Conservation (phyloP, 92 coral and sea anemone species). For the Epizoanthus stellaris region DNA sequence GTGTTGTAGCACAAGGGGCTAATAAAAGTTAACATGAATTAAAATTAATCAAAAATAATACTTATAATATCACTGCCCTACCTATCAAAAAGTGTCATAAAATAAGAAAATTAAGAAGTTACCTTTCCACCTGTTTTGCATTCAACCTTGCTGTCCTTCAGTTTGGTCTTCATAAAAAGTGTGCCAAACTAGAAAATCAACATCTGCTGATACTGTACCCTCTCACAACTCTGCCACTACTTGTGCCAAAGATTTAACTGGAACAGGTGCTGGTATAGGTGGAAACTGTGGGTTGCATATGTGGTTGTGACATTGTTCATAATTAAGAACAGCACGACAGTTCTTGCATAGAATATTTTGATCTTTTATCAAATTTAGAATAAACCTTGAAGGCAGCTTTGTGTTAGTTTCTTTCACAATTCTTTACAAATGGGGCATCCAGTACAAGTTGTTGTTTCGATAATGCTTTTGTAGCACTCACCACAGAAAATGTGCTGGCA, state of each 20-base stretch:
- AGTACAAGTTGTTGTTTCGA: neutral
- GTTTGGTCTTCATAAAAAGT: neutral
- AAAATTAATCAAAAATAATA: neutral
- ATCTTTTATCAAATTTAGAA: neutral
- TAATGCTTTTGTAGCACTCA: neutral
- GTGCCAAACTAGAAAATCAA: neutral
- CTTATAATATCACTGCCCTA: too few species aligned
- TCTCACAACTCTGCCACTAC: neutral
- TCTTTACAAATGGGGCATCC: neutral
- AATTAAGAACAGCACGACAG: neutral
- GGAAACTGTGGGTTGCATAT: neutral
- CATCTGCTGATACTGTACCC: neutral
- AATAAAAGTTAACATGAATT: too few species aligned
- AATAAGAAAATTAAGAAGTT: neutral
- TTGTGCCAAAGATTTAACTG: neutral
- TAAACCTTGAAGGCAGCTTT: neutral
- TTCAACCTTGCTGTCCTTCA: neutral
- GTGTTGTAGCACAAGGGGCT: neutral
- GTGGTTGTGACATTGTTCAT: neutral
- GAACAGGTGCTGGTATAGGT: too few species aligned
- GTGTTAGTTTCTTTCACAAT: neutral
- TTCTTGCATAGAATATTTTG: neutral
- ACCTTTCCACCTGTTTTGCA: constrained; percentile 3
- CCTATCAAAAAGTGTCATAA: too few species aligned
- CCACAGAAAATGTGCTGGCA: constrained; percentile 3